A percentile compares a stretch with the other conserved stretches of the same genome.
Evolutionary conservation across 2,113 vertebrate species (phyloP).

Genomic region (Chroicocephalus ridibundus): DNA sequence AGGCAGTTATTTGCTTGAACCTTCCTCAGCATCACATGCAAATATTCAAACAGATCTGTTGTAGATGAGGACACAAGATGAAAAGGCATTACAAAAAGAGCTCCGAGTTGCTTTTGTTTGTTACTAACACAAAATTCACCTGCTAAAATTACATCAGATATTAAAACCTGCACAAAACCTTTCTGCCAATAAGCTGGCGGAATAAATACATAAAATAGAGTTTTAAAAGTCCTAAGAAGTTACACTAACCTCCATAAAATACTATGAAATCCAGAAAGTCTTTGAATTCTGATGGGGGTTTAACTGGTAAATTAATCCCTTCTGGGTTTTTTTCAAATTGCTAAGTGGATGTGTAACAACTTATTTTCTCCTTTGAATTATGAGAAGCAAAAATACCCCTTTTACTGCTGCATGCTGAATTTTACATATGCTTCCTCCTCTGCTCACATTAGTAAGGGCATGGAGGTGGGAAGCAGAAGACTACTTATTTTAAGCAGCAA

Average conservation of each 20-base stretch:
- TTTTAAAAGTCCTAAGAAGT: background rate
- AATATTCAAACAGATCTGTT: background rate
- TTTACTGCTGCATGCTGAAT: background rate
- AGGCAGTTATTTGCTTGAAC: background rate
- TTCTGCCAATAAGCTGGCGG: background rate
- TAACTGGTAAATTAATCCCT: background rate
- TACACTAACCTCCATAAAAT: background rate
- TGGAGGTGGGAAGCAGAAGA: background rate
- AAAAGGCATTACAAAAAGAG: background rate
- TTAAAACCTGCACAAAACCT: background rate
- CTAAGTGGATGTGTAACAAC: background rate
- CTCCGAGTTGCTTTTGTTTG: background rate
- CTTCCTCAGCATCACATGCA: background rate
- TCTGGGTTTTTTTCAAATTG: background rate
- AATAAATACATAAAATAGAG: background rate
- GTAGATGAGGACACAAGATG: background rate
- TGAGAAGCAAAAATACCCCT: background rate
- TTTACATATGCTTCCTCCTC: background rate
- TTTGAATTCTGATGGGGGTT: background rate
- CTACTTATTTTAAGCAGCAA: background rate
- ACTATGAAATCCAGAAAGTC: background rate
- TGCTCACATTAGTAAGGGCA: background rate
- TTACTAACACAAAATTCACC: background rate
- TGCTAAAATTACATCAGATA: background rate
- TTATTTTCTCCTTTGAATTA: background rate